These are phyloP conservation scores for Alentia gelatinosa DNA, from an alignment of 2,888 invertebrate genomes.

Conservation along the genomic window DNA sequence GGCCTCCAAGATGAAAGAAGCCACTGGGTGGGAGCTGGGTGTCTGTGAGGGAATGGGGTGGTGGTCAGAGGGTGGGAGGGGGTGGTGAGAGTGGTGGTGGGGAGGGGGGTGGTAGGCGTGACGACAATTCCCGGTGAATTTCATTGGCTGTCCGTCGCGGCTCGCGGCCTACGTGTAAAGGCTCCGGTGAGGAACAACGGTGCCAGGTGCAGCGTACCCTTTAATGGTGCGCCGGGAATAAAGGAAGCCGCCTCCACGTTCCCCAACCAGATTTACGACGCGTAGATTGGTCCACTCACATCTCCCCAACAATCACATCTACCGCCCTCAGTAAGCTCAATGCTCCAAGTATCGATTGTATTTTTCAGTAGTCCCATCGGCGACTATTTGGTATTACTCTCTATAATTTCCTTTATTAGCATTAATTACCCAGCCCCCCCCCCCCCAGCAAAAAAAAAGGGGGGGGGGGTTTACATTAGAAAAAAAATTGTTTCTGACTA, in stretches of 20 bases:
- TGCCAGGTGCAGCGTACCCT: neutral
- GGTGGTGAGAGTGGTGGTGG: neutral
- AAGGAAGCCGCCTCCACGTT: neutral
- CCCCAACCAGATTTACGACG: constrained; percentile 23
- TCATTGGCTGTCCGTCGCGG: neutral
- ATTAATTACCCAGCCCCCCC: too few species aligned
- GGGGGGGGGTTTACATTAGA: too few species aligned
- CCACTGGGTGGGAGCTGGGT: too few species aligned
- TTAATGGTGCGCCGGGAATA: constrained; percentile 7
- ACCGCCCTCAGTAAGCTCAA: neutral
- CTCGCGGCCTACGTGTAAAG: neutral
- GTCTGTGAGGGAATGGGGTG: too few species aligned
- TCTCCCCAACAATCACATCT: neutral
- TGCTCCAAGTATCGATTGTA: neutral
- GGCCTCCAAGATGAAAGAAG: too few species aligned
- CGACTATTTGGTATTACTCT: too few species aligned
- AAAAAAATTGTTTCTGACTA: too few species aligned
- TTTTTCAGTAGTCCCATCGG: neutral
- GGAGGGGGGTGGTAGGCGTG: neutral
- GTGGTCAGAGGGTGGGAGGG: neutral
- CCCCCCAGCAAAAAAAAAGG: too few species aligned
- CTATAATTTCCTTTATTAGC: too few species aligned
- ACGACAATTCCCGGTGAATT: neutral
- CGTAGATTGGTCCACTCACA: constrained; percentile 7
- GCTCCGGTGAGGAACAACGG: neutral